Evolutionary conservation across 2,113 vertebrate genomes (phyloP).

Genomic region (Tyto alba): DNA sequence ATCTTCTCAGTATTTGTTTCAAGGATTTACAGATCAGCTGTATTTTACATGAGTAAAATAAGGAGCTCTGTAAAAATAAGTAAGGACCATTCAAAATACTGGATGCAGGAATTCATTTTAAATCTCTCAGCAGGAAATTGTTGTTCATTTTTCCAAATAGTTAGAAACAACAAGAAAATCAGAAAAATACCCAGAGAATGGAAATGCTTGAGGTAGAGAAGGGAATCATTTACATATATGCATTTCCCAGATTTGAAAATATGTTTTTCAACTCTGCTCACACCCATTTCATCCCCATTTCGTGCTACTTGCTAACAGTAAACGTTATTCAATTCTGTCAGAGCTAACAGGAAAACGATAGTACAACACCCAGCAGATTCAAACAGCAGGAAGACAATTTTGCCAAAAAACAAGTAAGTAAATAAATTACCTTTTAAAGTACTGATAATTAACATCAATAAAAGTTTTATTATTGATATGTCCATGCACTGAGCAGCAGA

Average conservation of each 20-base stretch:
- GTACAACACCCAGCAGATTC: background rate
- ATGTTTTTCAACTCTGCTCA: background rate
- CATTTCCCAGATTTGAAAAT: background rate
- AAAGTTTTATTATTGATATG: background rate
- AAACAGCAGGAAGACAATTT: slow-evolving; percentile 37
- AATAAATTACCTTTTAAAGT: slow-evolving; percentile 20
- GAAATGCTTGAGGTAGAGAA: background rate
- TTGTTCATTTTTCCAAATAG: background rate
- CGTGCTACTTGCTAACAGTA: background rate
- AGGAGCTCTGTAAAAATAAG: background rate
- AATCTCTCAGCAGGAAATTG: background rate
- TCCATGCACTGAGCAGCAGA: background rate
- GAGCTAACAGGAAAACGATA: slow-evolving; percentile 34
- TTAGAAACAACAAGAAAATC: background rate
- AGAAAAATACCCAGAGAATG: background rate
- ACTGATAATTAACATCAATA: background rate
- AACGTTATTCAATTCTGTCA: slow-evolving; percentile 35
- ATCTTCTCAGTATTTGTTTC: background rate
- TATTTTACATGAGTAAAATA: background rate
- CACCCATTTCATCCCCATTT: background rate
- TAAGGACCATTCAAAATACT: background rate
- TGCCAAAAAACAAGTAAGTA: slow-evolving; percentile 67
- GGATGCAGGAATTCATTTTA: background rate
- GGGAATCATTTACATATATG: background rate
- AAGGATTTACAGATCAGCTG: background rate